Base-by-base conservation (phyloP, 2,113 vertebrate species). In the Leptodactylus fuscus region DNA sequence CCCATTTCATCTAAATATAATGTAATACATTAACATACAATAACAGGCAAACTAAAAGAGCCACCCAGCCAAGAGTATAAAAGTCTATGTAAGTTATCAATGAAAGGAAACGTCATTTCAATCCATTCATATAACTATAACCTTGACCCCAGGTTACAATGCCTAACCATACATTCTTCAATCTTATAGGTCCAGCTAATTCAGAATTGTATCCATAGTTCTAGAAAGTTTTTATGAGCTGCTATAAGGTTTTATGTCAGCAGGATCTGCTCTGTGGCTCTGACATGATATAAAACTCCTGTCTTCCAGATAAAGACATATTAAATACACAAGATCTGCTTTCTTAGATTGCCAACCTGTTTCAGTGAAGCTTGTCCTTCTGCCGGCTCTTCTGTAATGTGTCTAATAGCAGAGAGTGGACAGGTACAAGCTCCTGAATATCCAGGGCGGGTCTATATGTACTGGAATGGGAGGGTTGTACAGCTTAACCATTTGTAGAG, bases 351-450 rank as follows among this genome's bases (percentile, higher is more conserved):
- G 6, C 76, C 22, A 79, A 79, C 76, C 76, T 79, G 76, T 60
- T 51, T 32, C 34, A 41, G 20, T 16, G 67, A 58, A 73, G 81
- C 67, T 70, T 82, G 60, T 53, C 81, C 77, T 44, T 80, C 77
- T 62, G 53, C 76, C 53, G 77, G 53, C 53, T 80, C 77, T 80
- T 36, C 65, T 83, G 69, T 24, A 44, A 15, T 83, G 49, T 83
- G 69, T 83, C 69, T 83, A 44, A 73, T 73, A 74, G 70, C 22
- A 5, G 41, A 65, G 74, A 84, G 44, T 78, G 82, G 82, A 69
- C 83, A 85, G 83, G 83, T 85, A 85, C 11, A 51, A 29, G 32
- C 20, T 53, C 60, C 58, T 77, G 81, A 83, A 83, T 55, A 83
- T 83, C 27, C 44, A 58, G 32, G 83, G 83, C 44, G 73, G 74